Evolutionary conservation across 1,140 invertebrate species (phyloP).

Genomic region (Papilio polytes): DNA sequence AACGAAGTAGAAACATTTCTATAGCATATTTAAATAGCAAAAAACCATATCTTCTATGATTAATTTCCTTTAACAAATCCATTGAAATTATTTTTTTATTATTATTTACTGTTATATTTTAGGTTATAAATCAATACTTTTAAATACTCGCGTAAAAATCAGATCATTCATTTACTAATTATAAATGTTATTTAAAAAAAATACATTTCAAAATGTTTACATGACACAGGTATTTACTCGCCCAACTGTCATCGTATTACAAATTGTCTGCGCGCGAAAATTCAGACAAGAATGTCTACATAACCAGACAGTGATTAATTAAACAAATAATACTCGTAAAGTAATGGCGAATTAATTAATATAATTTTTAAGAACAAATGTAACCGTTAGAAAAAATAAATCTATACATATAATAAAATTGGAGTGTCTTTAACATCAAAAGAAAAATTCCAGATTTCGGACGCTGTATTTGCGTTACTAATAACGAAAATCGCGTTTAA

Average conservation of each 20-base stretch:
- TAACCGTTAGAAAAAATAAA: not conserved
- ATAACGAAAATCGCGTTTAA: no score
- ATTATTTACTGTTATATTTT: not conserved
- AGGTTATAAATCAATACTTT: not conserved
- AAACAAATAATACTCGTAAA: not conserved
- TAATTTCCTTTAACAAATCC: no score
- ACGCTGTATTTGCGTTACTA: no score
- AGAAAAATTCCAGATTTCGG: no score
- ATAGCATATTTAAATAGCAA: not conserved
- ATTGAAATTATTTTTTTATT: no score
- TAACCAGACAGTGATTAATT: slow-evolving; percentile 23
- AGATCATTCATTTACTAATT: not conserved
- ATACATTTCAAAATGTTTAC: not conserved
- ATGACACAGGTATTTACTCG: not conserved
- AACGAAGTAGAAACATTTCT: not conserved
- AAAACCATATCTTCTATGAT: no score
- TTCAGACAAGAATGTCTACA: slow-evolving; percentile 12
- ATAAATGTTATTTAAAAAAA: not conserved
- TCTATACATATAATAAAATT: not conserved
- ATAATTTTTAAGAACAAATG: not conserved
- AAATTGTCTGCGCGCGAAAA: slow-evolving; percentile 7
- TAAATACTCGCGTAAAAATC: not conserved
- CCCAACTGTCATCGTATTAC: not conserved
- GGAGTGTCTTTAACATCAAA: no score
- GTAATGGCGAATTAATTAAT: not conserved